Evolutionary conservation across 1,140 invertebrate genomes (phyloP).

Genomic region (Potamilus streckersoni): DNA sequence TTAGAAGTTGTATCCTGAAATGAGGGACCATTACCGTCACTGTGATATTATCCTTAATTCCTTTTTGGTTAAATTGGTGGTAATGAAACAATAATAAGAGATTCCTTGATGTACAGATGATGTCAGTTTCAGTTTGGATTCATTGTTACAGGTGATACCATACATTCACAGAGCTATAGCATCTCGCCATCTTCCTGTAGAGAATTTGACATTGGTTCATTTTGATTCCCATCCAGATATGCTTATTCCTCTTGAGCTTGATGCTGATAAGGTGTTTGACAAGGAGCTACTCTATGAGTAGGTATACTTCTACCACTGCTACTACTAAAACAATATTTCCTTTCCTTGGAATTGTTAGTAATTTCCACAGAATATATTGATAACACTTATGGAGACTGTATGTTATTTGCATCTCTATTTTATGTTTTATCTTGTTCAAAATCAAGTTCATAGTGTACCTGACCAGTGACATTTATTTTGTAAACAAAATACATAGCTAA

Average conservation of each 20-base stretch:
- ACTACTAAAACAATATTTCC: not conserved
- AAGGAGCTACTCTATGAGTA: constrained; percentile 72
- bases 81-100: not conserved
- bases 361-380: no score
- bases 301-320: constrained; percentile 11
- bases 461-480: no score
- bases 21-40: not conserved
- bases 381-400: no score
- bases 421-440: no score
- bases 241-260: constrained; percentile 81
- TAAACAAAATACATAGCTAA: no score
- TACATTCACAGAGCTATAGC: constrained; percentile 85
- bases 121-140: constrained; percentile 57
- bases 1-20: not conserved
- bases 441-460: no score
- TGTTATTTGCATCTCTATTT: no score
- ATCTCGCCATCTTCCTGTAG: constrained; percentile 82
- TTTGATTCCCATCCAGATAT: constrained; percentile 94
- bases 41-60: no score
- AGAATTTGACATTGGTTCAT: constrained; percentile 82
- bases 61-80: not conserved
- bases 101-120: not conserved
- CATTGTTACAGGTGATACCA: constrained; percentile 69
- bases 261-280: constrained; percentile 77
- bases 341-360: not conserved